Base-by-base conservation (phyloP, 2,113 vertebrate genomes). In the Tricholaema leucomelas region DNA sequence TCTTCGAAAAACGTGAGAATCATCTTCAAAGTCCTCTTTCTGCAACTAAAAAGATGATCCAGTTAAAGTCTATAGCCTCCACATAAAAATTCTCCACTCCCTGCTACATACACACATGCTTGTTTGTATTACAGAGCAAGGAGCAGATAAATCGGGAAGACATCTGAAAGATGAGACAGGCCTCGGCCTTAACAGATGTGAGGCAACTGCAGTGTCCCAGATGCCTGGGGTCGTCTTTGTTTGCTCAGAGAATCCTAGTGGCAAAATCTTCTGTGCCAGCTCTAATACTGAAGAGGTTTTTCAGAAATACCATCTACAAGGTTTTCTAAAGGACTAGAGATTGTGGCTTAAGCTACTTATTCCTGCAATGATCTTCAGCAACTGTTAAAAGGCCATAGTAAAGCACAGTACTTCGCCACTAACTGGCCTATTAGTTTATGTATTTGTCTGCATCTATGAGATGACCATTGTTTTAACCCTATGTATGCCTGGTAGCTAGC, bases 1-100 rank as follows among this genome's bases (percentile, higher is more conserved):
- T 71, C 97, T 98, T 71, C 98, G 98, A 82, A 97, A 98, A 81
- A 97, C 90, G n/a, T 94, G 97, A 64, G 95, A 73, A 85, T 96
- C 95, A 8, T 98, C 97, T 31, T 98, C 98, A 23, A 97, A 97
- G 63, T 97, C 85, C 3, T 95, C 96, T 84, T 97, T 98, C 48
- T 94, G 92, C 85, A 97, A 56, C 98, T 98, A 87, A 73, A 96
- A 93, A 46, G 88, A 83, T 15, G 12, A 75, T 54, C 21, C 65
- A 19, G n/a, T 91, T 93, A 91, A 84, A 92, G 65, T 8, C 48
- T 19, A 8, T 3, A 33, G 15, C 30, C 75, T 54, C 31, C 35
- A 75, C 1, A 3, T 14, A 64, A 24, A 24, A 38, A 25, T 69
- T 58, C 28, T 48, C 31, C 27, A 20, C 8, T 63, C 33, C 55